Conservation (phyloP, 2,113 vertebrate genomes). For the Anguilla japonica region DNA sequence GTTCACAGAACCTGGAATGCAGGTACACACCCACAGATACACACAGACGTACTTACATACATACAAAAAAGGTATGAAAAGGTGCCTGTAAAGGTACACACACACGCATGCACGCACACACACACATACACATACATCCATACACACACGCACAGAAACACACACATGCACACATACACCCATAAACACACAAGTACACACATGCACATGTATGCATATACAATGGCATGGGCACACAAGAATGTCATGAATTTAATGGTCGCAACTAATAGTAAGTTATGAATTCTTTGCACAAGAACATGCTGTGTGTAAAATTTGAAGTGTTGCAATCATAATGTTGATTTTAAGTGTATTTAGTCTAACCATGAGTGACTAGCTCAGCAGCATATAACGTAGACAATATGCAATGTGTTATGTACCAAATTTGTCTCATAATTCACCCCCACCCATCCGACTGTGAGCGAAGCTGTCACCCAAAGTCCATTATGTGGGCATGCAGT, state of each 20-base stretch:
- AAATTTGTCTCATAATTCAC: not conserved
- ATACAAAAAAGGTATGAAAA: not conserved
- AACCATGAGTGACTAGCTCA: not conserved
- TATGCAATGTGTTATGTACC: not conserved
- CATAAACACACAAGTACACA: not conserved
- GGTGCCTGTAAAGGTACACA: not conserved
- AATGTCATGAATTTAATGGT: not conserved
- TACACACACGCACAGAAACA: constrained; percentile 10
- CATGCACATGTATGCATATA: no score
- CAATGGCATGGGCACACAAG: no score
- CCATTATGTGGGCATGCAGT: not conserved
- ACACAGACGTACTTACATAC: not conserved
- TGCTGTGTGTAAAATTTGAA: not conserved
- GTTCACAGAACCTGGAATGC: constrained; percentile 74
- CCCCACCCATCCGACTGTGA: not conserved
- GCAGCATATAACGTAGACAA: not conserved
- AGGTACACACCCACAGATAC: constrained; percentile 65
- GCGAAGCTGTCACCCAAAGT: not conserved
- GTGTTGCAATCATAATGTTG: not conserved
- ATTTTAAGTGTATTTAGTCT: not conserved
- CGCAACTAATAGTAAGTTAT: not conserved
- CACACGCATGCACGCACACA: not conserved
- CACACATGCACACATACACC: not conserved
- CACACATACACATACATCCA: not conserved
- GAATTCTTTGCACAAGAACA: not conserved